These are phyloP conservation scores for Cryptosula pallasiana DNA, from an alignment of 2,888 invertebrate genomes.

Conservation along the genomic window DNA sequence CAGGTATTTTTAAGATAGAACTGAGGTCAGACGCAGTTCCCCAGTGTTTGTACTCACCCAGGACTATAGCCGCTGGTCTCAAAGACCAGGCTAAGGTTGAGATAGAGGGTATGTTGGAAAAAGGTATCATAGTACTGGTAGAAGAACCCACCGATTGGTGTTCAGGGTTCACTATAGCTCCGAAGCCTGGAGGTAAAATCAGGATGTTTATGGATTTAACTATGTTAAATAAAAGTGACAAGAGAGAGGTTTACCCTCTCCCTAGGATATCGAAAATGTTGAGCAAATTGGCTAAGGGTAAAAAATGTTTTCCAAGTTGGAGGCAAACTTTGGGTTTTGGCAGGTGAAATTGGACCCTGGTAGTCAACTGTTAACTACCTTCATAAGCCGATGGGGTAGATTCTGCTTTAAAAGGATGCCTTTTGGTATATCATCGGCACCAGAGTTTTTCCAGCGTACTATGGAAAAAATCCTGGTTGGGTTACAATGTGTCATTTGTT, in stretches of 20 bases:
- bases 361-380: slow-evolving; percentile 27
- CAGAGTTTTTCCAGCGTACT: not conserved
- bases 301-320: slow-evolving; percentile 30
- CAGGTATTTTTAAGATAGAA: too few species aligned
- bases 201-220: slow-evolving; percentile 28
- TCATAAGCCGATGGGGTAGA: slow-evolving; percentile 29
- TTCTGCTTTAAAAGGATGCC: slow-evolving; percentile 29
- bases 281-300: slow-evolving; percentile 26
- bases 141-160: slow-evolving; percentile 42
- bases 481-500: slow-evolving; percentile 28
- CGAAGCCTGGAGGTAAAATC: slow-evolving; percentile 30
- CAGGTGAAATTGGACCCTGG: slow-evolving; percentile 29
- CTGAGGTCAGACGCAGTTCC: too few species aligned
- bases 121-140: slow-evolving; percentile 37
- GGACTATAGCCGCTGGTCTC: not conserved
- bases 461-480: slow-evolving; percentile 23
- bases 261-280: slow-evolving; percentile 28
- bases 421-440: slow-evolving; percentile 29
- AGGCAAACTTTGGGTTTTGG: slow-evolving; percentile 31
- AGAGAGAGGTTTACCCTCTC: slow-evolving; percentile 22
- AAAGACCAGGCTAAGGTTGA: slow-evolving; percentile 33
- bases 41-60: too few species aligned
- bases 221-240: slow-evolving; percentile 25
- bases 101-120: slow-evolving; percentile 33
- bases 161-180: slow-evolving; percentile 40